These are phyloP conservation scores for Sclerurus mexicanus DNA, from an alignment of 2,113 vertebrate species.

Conservation along the genomic window DNA sequence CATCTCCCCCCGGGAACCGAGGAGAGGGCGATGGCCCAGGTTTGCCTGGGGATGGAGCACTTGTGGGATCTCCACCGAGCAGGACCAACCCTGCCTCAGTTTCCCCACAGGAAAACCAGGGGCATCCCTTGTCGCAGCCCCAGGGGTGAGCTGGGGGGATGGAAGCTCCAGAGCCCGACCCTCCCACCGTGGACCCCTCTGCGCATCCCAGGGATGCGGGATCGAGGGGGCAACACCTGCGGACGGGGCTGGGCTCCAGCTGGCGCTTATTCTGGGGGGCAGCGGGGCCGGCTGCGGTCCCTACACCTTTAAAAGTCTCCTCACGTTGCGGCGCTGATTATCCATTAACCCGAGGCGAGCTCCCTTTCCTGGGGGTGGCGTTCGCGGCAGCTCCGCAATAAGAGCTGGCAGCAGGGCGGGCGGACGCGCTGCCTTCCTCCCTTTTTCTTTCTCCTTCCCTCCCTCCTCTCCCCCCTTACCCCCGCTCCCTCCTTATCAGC, in stretches of 20 bases:
- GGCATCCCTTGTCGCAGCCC: background rate
- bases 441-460: background rate
- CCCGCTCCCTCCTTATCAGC: conserved; percentile 77
- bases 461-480: background rate
- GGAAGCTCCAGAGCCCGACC: background rate
- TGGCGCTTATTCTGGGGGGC: background rate
- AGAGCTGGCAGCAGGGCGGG: conserved; percentile 28
- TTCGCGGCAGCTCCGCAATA: conserved; percentile 59
- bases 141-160: background rate
- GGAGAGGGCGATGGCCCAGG: background rate
- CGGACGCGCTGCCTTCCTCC: background rate
- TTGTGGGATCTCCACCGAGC: background rate
- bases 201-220: background rate
- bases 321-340: conserved; percentile 75
- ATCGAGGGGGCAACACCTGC: background rate
- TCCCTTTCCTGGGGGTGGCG: conserved; percentile 84
- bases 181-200: background rate
- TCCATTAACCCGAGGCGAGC: conserved; percentile 74
- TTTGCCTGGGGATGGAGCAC: background rate
- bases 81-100: background rate
- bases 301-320: conserved; percentile 71
- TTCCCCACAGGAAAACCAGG: background rate
- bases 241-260: background rate
- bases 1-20: fast-evolving
- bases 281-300: background rate